Conservation (phyloP, 2,888 invertebrate species). For the Melieria omissa region DNA sequence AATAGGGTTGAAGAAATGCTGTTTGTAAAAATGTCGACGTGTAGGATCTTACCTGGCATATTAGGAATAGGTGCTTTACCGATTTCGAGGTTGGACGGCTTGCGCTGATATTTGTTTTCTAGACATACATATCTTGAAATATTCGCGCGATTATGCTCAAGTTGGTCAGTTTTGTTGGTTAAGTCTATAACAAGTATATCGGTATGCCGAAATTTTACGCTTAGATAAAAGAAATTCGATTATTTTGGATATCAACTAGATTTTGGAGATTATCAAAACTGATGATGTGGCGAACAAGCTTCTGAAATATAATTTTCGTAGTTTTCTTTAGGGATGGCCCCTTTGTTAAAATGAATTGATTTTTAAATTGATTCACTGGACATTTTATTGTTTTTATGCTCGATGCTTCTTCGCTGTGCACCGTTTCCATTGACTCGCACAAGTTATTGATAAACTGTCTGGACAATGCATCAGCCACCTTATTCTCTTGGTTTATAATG, state of each 20-base stretch:
- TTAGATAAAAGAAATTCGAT: neutral
- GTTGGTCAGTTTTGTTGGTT: neutral
- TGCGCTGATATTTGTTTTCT: constrained; percentile 20
- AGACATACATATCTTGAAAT: constrained; percentile 10
- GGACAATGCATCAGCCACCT: constrained; percentile 40
- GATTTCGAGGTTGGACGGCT: neutral
- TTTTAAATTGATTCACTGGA: constrained; percentile 9
- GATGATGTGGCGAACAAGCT: neutral
- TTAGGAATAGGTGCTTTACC: constrained; percentile 12
- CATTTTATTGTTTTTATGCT: constrained; percentile 5
- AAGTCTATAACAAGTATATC: neutral
- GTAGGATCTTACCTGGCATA: neutral
- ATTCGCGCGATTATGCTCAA: neutral
- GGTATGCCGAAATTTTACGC: constrained; percentile 5
- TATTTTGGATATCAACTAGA: constrained; percentile 10
- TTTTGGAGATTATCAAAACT: neutral
- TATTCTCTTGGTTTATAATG: constrained; percentile 37
- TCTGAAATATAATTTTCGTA: constrained; percentile 14
- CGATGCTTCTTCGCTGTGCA: neutral
- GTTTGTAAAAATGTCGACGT: constrained; percentile 3
- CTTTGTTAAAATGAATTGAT: constrained; percentile 8
- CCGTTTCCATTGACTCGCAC: too few relatives aligned
- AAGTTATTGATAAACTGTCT: too few relatives aligned
- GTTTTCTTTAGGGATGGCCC: neutral
- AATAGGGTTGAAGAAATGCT: constrained; percentile 9